Conservation (phyloP, 2,888 invertebrate species). For the Pimpla rufipes region DNA sequence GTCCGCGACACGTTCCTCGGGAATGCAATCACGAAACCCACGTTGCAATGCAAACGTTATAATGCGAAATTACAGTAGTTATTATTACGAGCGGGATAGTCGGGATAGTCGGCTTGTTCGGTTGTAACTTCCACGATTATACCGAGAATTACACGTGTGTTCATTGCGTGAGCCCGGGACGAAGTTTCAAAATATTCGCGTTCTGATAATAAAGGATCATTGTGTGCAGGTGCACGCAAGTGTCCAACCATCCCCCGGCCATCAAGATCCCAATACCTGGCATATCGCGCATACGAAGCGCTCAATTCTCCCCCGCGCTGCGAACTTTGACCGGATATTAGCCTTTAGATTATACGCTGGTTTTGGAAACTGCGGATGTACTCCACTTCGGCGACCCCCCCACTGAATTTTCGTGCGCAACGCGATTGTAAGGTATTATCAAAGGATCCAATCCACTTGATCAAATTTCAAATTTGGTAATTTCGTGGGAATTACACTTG, state of each 20-base stretch:
- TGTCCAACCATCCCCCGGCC: no score
- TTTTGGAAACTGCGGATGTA: constrained; percentile 9
- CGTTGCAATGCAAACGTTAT: neutral
- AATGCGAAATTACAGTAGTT: constrained; percentile 36
- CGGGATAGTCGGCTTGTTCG: neutral
- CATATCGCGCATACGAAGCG: constrained; percentile 8
- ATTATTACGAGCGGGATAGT: neutral
- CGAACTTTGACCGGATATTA: constrained; percentile 22
- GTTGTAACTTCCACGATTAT: constrained; percentile 43
- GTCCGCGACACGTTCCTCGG: neutral
- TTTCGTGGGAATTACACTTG: neutral
- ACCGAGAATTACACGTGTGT: neutral
- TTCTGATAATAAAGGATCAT: constrained; percentile 33
- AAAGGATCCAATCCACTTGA: constrained; percentile 3
- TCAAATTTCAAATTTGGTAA: neutral
- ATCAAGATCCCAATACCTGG: neutral
- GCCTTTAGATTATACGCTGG: constrained; percentile 8
- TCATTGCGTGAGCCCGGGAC: constrained; percentile 2
- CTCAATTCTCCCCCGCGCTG: neutral
- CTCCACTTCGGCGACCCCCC: neutral
- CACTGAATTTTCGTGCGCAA: neutral
- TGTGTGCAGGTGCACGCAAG: neutral
- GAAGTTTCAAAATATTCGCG: constrained; percentile 9
- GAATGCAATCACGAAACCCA: constrained; percentile 37
- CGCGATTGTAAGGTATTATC: neutral